Evolutionary conservation across 1,140 invertebrate genomes (phyloP).

Genomic region (Coptotermes formosanus): DNA sequence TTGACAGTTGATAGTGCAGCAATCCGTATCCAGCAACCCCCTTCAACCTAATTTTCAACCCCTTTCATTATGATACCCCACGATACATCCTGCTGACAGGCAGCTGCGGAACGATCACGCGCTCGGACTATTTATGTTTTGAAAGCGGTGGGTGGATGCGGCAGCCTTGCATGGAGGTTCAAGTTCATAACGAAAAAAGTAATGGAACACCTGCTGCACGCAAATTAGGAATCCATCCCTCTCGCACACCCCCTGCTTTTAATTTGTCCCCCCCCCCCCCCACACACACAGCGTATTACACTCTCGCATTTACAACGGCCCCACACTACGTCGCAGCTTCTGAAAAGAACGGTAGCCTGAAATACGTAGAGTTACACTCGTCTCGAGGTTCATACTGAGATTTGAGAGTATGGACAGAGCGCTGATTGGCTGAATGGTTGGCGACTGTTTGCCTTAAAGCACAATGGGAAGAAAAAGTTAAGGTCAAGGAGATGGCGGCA

Average conservation of each 20-base stretch:
- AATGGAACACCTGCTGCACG: slow-evolving; percentile 8
- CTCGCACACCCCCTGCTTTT: neutral
- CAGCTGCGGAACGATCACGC: slow-evolving; percentile 6
- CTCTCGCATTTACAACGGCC: neutral
- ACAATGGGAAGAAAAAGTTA: too few species aligned
- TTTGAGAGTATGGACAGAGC: too few species aligned
- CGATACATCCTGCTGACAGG: slow-evolving; percentile 6
- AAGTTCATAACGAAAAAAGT: neutral
- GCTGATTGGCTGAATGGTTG: too few species aligned
- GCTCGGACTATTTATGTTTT: neutral
- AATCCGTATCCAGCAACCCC: neutral
- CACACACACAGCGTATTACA: neutral
- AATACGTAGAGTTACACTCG: too few species aligned
- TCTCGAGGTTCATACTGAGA: too few species aligned
- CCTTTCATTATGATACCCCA: slow-evolving; percentile 1
- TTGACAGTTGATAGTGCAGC: slow-evolving; percentile 10
- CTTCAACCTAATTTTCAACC: neutral
- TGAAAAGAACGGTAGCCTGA: too few species aligned
- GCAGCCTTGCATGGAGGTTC: neutral
- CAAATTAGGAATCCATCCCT: slow-evolving; percentile 15
- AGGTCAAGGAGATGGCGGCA: too few species aligned
- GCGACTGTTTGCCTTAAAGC: too few species aligned
- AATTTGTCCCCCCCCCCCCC: slow-evolving; percentile 5
- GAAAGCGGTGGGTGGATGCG: neutral
- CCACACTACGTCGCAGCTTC: too few species aligned